Evolutionary conservation across 2,888 invertebrate genomes (phyloP).

Genomic region (Clivina fossor): DNA sequence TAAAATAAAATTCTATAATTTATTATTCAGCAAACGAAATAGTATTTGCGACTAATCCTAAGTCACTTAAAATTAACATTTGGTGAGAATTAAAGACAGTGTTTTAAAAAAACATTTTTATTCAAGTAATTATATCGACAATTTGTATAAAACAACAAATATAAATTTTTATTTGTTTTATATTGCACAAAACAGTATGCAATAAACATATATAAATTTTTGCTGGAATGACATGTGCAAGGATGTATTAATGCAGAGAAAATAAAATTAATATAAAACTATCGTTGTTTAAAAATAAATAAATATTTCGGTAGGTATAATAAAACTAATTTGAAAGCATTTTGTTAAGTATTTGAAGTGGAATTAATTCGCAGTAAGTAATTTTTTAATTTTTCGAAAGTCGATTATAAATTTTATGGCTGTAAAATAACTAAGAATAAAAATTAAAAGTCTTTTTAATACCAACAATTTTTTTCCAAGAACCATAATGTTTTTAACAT

Average conservation of each 20-base stretch:
- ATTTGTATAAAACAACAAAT: constrained; percentile 14
- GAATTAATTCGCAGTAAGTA: no score
- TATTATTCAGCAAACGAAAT: no score
- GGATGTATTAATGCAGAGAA: neutral
- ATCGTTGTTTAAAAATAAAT: neutral
- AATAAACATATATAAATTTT: neutral
- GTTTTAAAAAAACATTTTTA: constrained; percentile 8
- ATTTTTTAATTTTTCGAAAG: no score
- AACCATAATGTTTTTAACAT: constrained; percentile 1
- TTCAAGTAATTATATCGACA: constrained; percentile 12
- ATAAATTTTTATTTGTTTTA: constrained; percentile 2
- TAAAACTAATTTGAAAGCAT: neutral
- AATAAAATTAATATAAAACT: constrained; percentile 3
- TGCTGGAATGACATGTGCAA: constrained; percentile 8
- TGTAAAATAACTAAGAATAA: neutral
- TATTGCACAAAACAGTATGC: constrained; percentile 5
- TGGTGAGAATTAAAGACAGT: neutral
- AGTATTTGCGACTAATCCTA: no score
- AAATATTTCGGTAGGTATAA: neutral
- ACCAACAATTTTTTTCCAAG: neutral
- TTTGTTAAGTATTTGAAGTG: neutral
- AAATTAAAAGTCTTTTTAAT: neutral
- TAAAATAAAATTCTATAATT: no score
- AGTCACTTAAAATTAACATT: no score
- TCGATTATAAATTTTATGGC: neutral